These are phyloP conservation scores for Paracyclopina nana DNA, from an alignment of 1,140 invertebrate genomes.

Conservation along the genomic window DNA sequence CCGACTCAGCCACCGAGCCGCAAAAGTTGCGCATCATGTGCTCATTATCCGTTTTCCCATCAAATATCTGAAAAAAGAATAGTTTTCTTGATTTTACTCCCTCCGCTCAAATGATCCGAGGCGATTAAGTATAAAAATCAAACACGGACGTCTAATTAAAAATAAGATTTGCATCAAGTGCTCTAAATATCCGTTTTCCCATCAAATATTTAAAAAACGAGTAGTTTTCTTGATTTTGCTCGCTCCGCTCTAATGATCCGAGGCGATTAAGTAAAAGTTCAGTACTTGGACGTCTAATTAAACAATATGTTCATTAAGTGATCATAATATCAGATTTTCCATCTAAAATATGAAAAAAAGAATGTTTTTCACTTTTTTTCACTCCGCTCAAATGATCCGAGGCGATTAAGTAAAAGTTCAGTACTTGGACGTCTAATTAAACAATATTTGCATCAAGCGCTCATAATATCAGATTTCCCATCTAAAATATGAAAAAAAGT, in stretches of 20 bases:
- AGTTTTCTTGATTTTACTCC: no score
- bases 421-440: no score
- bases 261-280: no score
- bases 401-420: no score
- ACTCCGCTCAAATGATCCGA: no score
- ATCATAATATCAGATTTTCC: conserved; percentile 15
- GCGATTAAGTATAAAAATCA: no score
- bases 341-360: conserved; percentile 14
- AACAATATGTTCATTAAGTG: conserved; percentile 10
- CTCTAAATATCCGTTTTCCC: conserved; percentile 16
- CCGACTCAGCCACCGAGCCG: conserved; percentile 14
- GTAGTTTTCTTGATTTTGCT: no score
- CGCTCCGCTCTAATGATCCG: no score
- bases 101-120: no score
- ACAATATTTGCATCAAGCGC: conserved; percentile 7
- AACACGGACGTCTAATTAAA: no score
- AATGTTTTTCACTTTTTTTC: no score
- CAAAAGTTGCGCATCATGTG: conserved; percentile 12
- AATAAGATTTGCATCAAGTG: conserved; percentile 7
- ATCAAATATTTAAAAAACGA: conserved; percentile 14
- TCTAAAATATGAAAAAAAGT: conserved; percentile 14
- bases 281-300: no score
- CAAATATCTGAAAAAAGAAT: conserved; percentile 14
- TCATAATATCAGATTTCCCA: conserved; percentile 15
- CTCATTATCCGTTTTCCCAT: conserved; percentile 16